Conservation (phyloP, 2,888 invertebrate genomes). For the Rotaria socialis region DNA sequence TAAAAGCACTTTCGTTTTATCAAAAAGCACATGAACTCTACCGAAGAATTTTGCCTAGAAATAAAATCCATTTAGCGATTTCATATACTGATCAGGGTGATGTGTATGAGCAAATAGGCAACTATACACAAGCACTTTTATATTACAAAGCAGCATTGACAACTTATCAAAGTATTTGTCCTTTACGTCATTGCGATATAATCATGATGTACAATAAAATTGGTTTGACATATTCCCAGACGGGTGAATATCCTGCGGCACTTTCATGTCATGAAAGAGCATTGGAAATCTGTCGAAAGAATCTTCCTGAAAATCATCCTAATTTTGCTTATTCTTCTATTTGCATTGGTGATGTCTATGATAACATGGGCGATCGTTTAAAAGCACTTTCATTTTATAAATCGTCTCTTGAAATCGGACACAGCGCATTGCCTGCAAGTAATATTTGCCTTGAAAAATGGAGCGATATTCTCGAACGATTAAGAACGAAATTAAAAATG, state of each 20-base stretch:
- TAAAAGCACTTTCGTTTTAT: background rate
- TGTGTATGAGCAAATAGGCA: background rate
- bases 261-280: background rate
- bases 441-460: too few species aligned
- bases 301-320: too few species aligned
- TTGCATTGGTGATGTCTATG: too few species aligned
- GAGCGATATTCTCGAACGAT: too few species aligned
- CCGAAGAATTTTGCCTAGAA: background rate
- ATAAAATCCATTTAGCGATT: background rate
- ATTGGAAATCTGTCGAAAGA: background rate
- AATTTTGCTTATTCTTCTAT: too few species aligned
- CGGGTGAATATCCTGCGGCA: background rate
- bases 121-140: background rate
- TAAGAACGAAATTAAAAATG: too few species aligned
- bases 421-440: too few species aligned
- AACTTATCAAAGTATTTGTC: background rate
- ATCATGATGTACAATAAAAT: background rate
- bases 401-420: too few species aligned
- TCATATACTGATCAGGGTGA: background rate
- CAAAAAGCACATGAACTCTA: background rate
- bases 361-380: too few species aligned
- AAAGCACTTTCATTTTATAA: too few species aligned
- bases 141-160: background rate
- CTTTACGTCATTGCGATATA: background rate
- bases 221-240: background rate